A percentile compares a stretch with the other conserved stretches of the same genome.
Evolutionary conservation across 2,797 vertebrate species (phyloP).

Genomic region (Gallinago stenura): DNA sequence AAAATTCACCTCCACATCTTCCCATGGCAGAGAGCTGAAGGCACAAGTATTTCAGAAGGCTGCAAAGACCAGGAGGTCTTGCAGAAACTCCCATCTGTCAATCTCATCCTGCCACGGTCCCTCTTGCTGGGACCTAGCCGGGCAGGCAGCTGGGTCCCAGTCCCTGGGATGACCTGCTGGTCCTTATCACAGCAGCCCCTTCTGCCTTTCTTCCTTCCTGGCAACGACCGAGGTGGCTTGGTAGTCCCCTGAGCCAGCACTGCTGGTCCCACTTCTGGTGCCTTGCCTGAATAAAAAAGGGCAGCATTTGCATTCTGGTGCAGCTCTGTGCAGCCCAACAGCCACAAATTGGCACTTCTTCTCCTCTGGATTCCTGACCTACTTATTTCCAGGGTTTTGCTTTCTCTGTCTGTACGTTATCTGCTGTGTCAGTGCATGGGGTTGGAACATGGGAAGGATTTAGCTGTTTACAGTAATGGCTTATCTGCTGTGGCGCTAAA

Average conservation of each 20-base stretch:
- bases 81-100: no score
- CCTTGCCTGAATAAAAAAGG: background rate
- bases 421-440: background rate
- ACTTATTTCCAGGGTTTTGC: conserved; percentile 2
- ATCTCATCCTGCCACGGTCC: fast-evolving
- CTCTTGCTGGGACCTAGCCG: background rate
- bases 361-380: background rate
- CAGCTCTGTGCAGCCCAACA: background rate
- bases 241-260: background rate
- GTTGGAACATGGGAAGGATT: background rate
- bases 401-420: background rate
- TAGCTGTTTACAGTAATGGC: background rate
- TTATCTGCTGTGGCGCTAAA: background rate
- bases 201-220: background rate
- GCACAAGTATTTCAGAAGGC: background rate
- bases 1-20: background rate
- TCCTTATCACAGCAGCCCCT: background rate
- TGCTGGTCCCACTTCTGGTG: fast-evolving
- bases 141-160: background rate
- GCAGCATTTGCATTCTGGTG: conserved; percentile 35
- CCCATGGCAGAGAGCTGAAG: background rate
- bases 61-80: background rate
- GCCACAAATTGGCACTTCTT: background rate
- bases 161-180: background rate
- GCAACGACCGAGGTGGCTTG: fast-evolving